Evolutionary conservation across 2,888 invertebrate genomes (phyloP).

Genomic region (Arge pagana): DNA sequence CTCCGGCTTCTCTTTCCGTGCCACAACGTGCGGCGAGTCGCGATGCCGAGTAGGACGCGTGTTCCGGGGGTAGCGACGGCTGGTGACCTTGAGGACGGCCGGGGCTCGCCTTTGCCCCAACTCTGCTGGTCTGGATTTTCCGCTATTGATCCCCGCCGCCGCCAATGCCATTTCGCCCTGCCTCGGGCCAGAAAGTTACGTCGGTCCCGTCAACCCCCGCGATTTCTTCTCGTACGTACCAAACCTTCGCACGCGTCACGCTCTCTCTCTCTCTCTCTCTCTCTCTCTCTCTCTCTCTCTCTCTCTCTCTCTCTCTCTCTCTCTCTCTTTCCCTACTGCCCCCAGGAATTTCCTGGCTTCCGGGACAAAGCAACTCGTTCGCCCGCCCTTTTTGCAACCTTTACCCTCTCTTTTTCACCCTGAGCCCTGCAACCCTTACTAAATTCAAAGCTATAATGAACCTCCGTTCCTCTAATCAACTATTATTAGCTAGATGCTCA

Average conservation of each 20-base stretch:
- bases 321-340: conserved; percentile 9
- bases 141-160: conserved; percentile 33
- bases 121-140: conserved; percentile 27
- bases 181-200: conserved; percentile 26
- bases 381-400: neutral
- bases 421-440: no score
- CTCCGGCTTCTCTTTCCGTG: no score
- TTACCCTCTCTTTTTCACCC: no score
- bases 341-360: neutral
- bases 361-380: neutral
- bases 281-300: conserved; percentile 14
- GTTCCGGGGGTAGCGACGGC: conserved; percentile 5
- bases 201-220: conserved; percentile 21
- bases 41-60: conserved; percentile 2
- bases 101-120: conserved; percentile 24
- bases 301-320: conserved; percentile 6
- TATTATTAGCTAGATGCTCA: no score
- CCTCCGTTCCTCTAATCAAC: no score
- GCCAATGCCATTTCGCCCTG: conserved; percentile 23
- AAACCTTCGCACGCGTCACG: conserved; percentile 19
- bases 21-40: no score
- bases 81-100: conserved; percentile 22
- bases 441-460: no score
- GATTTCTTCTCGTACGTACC: no score
- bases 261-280: conserved; percentile 9